Base-by-base conservation (phyloP, 2,113 vertebrate genomes). In the Cephalophus harveyi region DNA sequence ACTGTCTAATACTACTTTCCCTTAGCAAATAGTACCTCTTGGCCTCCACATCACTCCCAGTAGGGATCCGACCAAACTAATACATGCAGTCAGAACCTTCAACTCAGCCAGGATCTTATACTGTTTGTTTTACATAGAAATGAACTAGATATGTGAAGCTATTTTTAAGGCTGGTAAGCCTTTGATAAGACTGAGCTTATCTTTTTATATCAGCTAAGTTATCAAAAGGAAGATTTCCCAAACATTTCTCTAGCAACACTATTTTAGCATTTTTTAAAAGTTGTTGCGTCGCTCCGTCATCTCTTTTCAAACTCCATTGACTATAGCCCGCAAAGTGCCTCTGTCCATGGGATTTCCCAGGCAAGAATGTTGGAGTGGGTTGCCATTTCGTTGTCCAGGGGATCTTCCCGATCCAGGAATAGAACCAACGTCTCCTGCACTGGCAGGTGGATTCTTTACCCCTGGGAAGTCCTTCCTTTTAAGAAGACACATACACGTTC, bases 151-250 rank as follows among this genome's bases (percentile, higher is more conserved):
- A 81, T 27, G 7, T 33, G 57, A 87, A 40, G 48, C 52, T 74
- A 87, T 52, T 83, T 89, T 55, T 89, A 95, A 91, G 59, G 60
- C 2, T 71, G 33, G 3, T 55, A n/a, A 98, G 74, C 54, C 82
- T 25, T 95, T 91, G 90, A 94, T 92, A 98, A 98, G 91, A 97
- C 97, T 81, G 92, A 57, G 12, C 86, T 74, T 57, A 48, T 85
- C 94, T 97, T 96, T 96, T 93, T 96, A 97, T 97, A 98, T 88
- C 84, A 98, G 85, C 46, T 94, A 88, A 95, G 82, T 97, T 97
- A 97, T 94, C 97, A 97, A 98, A 98, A 97, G 94, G 90, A 95
- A 98, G 97, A 98, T 97, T 98, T 98, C 97, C 93, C 97, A 87
- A 96, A 74, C 50, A 97, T 97, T 97, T 97, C 54, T 82, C 40